These are phyloP conservation scores for Phasianus colchicus DNA, from an alignment of 2,113 vertebrate genomes.

Conservation along the genomic window DNA sequence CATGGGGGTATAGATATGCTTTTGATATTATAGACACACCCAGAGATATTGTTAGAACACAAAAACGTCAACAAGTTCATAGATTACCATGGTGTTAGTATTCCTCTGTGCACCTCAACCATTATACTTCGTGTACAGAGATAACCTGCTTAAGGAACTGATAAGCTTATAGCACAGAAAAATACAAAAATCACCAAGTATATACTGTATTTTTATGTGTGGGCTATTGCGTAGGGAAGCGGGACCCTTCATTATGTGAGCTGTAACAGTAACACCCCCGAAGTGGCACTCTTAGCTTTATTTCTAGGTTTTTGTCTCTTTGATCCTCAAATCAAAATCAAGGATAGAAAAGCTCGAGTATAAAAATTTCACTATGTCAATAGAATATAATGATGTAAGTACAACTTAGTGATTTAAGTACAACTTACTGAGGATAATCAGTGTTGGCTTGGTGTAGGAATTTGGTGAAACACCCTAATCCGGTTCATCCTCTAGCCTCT, in stretches of 20 bases:
- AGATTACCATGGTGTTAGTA: not conserved
- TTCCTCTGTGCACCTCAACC: not conserved
- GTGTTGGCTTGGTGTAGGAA: not conserved
- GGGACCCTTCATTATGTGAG: not conserved
- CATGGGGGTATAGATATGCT: not conserved
- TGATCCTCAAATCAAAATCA: not conserved
- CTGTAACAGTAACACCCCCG: not conserved
- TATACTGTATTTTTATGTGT: fast-evolving
- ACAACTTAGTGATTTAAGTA: not conserved
- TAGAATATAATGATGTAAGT: not conserved
- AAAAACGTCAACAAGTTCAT: not conserved
- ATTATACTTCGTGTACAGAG: not conserved
- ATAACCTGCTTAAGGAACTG: not conserved
- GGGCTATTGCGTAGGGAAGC: not conserved
- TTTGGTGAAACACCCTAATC: not conserved
- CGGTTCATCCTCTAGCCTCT: not conserved
- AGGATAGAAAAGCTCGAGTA: not conserved
- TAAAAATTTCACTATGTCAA: not conserved
- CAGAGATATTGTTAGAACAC: not conserved
- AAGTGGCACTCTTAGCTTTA: not conserved
- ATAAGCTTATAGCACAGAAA: not conserved
- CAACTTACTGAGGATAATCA: not conserved
- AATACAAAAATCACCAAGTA: not conserved
- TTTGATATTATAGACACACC: not conserved
- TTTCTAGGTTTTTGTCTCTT: not conserved